Evolutionary conservation across 2,888 invertebrate species (phyloP).

Genomic region (Polydrusus pterygomalis): DNA sequence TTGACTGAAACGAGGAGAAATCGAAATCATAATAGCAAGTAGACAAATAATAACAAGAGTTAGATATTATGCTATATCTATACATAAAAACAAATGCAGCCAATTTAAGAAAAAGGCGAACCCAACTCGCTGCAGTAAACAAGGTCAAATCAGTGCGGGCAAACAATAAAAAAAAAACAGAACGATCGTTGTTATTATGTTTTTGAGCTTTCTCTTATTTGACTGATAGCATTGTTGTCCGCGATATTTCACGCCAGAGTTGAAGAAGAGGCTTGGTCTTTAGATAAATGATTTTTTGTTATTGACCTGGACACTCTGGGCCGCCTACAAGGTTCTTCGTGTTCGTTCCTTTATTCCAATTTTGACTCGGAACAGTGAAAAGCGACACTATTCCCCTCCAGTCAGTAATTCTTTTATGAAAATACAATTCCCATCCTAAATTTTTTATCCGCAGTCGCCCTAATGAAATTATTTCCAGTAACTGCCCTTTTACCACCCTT

Average conservation of each 20-base stretch:
- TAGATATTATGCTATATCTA: not conserved
- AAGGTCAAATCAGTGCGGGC: conserved; percentile 31
- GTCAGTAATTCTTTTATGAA: not conserved
- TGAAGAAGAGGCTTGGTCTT: conserved; percentile 35
- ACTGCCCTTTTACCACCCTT: conserved; percentile 23
- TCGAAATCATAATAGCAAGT: not conserved
- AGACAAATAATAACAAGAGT: not conserved
- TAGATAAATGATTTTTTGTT: conserved; percentile 24
- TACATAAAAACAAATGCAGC: not conserved
- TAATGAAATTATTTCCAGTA: conserved; percentile 23
- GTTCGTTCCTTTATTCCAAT: too few relatives aligned
- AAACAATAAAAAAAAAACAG: conserved; percentile 34
- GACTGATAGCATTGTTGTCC: conserved; percentile 40
- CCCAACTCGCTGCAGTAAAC: conserved; percentile 22
- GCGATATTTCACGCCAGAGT: conserved; percentile 35
- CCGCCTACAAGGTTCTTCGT: not conserved
- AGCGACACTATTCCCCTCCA: not conserved
- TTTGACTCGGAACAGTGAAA: too few relatives aligned
- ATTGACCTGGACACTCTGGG: not conserved
- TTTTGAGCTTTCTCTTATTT: conserved; percentile 38
- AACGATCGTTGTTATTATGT: conserved; percentile 31
- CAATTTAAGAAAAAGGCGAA: conserved; percentile 17
- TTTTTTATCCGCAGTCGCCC: conserved; percentile 11
- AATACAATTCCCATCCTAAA: conserved; percentile 10
- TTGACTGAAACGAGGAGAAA: too few relatives aligned